Evolutionary conservation across 2,888 invertebrate genomes (phyloP), one percentile per base, ranked within the genome.

Genomic region (Leptothorax acervorum): DNA sequence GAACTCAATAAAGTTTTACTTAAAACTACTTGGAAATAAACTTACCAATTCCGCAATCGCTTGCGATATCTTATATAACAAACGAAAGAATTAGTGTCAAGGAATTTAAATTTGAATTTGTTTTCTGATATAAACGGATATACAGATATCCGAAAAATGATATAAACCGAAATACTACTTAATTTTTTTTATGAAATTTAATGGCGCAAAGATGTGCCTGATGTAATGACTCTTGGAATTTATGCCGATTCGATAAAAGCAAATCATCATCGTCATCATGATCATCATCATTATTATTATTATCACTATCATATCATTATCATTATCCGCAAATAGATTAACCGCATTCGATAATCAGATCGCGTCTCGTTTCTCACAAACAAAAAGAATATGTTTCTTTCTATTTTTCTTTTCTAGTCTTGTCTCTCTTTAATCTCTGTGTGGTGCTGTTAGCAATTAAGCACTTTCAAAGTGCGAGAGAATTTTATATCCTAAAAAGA

Each of bases 371-470:
- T 88, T 82, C 66, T 86, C 66, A 84, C 53, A 62, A 55, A 76
- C 35, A 71, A 82, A 81, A 74, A 65, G 55, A 78, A 60, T 82
- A 86, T 28, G 70, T 90, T 88, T 89, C 86, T 86, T 87, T 85
- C 84, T 85, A 87, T 82, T 45, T 85, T 90, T 90, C 74, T 85
- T 87, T 87, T 90, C 90, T 90, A 90, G 89, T 90, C 90, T 88
- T 84, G 68, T 85, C 86, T 68, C 66, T 68, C 48, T 90, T 90
- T 89, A 81, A 85, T 86, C 89, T 88, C 82, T 85, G 83, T 76
- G 79, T 90, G 90, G 89, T 89, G 89, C 89, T 89, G 90, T 88
- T 89, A 85, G 85, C 85, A 83, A 79, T 78, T 75, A 90, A 74
- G 78, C 83, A 79, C 86, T 88, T 62, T 68, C 15, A 63, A 60